Percentiles rank a stretch among this genome's conserved stretches.
phyloP scores from a whole-genome alignment of 2,888 invertebrate species.

The Fissipunctia ypsillon region DNA sequence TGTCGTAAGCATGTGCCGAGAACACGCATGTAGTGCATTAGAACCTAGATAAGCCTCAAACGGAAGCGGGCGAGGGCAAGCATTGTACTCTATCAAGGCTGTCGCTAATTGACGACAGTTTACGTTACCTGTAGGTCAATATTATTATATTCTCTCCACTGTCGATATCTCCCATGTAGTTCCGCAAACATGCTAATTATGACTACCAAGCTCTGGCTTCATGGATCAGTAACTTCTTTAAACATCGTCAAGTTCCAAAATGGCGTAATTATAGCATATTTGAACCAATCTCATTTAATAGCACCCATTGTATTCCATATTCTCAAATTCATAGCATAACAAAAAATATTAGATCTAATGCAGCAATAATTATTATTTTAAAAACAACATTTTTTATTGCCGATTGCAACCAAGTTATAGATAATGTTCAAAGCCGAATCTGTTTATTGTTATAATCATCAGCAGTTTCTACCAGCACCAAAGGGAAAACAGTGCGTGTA shows the following conservation, averaged over 20 bases:
- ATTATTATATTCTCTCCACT: constrained; percentile 47
- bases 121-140: constrained; percentile 58
- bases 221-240: constrained; percentile 46
- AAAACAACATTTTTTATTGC: neutral
- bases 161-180: constrained; percentile 29
- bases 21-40: constrained; percentile 50
- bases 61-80: constrained; percentile 77
- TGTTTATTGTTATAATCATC: neutral
- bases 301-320: constrained; percentile 51
- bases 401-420: neutral
- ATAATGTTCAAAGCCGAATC: neutral
- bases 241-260: constrained; percentile 17
- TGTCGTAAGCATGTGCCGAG: constrained; percentile 24
- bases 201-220: constrained; percentile 17
- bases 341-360: constrained; percentile 44
- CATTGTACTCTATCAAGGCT: constrained; percentile 64
- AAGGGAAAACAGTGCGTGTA: too few relatives aligned
- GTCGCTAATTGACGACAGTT: constrained; percentile 58
- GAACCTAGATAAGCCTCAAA: constrained; percentile 66
- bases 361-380: constrained; percentile 45
- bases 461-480: neutral
- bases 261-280: constrained; percentile 32
- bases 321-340: constrained; percentile 27
- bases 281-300: constrained; percentile 42
- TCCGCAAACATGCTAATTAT: constrained; percentile 31